Conservation (phyloP, 2,888 invertebrate genomes). For the Oxyscelio sp. region DNA sequence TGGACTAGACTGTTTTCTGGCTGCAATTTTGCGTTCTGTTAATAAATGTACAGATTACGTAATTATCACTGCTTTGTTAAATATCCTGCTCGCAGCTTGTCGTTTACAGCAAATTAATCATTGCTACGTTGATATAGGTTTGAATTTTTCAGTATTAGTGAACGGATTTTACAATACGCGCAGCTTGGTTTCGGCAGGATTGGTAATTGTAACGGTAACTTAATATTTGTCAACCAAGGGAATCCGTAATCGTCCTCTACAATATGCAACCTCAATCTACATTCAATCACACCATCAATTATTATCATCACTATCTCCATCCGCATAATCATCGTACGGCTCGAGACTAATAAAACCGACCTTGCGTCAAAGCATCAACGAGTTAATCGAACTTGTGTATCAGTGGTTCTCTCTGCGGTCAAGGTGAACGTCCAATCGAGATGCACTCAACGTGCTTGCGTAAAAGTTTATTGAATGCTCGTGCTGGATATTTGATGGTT, state of each 20-base stretch:
- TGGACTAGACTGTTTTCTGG: not conserved
- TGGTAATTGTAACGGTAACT: constrained; percentile 31
- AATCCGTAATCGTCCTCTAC: constrained; percentile 43
- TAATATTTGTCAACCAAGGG: constrained; percentile 62
- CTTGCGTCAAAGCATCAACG: constrained; percentile 71
- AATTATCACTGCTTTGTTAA: not conserved
- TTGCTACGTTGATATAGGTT: not conserved
- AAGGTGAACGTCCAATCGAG: constrained; percentile 70
- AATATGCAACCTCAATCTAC: constrained; percentile 62
- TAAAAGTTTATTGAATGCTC: constrained; percentile 62
- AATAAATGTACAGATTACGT: not conserved
- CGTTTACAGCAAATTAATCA: constrained; percentile 21
- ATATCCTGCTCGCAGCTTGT: not conserved
- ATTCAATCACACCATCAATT: constrained; percentile 69
- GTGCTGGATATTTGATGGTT: constrained; percentile 25
- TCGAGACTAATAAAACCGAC: constrained; percentile 70
- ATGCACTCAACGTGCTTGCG: constrained; percentile 47
- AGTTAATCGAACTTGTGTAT: constrained; percentile 72
- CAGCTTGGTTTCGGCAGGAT: constrained; percentile 21
- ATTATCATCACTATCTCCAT: constrained; percentile 65
- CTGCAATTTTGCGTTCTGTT: not conserved
- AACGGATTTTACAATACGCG: not conserved
- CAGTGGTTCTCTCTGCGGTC: constrained; percentile 68
- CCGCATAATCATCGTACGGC: constrained; percentile 60
- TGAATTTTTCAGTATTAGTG: no score